Conservation (phyloP, 2,113 vertebrate genomes). For the Thunnus thynnus region DNA sequence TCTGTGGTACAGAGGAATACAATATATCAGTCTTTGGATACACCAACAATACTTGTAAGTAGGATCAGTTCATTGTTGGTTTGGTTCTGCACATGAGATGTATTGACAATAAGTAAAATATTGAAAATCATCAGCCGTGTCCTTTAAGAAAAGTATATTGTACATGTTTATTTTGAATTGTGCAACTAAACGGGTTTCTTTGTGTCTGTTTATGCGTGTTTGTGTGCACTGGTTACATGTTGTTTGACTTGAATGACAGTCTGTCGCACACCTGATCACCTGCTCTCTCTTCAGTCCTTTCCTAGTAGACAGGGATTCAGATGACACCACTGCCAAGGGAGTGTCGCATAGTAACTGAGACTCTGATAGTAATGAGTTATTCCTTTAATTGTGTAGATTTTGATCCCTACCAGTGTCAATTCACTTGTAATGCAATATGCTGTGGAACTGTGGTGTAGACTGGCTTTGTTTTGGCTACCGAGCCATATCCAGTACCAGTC, state of each 20-base stretch:
- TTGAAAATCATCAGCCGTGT: no score
- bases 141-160: no score
- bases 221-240: conserved; percentile 1
- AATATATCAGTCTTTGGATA: no score
- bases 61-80: no score
- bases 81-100: no score
- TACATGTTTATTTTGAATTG: background rate
- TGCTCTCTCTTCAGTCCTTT: conserved; percentile 13
- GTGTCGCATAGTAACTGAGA: conserved; percentile 54
- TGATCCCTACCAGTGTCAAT: conserved; percentile 53
- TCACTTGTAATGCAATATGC: conserved; percentile 56
- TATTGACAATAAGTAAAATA: no score
- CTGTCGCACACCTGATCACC: conserved; percentile 34
- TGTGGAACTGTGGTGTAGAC: conserved; percentile 24
- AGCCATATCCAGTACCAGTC: conserved; percentile 19
- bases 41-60: no score
- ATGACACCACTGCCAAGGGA: conserved; percentile 25
- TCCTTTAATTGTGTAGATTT: conserved; percentile 31
- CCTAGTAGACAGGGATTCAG: conserved; percentile 34
- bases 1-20: no score
- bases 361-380: background rate
- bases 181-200: background rate
- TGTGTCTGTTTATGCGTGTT: background rate
- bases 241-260: conserved; percentile 28
- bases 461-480: conserved; percentile 42